Evolutionary conservation across 2,113 vertebrate species (phyloP).

Genomic region (Carettochelys insculpta): DNA sequence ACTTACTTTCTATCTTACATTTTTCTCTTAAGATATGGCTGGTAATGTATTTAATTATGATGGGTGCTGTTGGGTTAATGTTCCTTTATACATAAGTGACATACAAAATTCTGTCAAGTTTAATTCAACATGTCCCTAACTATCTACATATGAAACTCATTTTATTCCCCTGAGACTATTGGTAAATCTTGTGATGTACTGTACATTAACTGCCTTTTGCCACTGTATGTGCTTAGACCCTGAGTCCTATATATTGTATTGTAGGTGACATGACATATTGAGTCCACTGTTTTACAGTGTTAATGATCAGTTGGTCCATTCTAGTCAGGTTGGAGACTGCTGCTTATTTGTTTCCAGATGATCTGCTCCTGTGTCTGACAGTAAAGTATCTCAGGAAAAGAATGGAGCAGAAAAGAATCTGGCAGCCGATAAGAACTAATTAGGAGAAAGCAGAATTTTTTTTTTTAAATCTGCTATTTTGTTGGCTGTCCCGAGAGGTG

Average conservation of each 20-base stretch:
- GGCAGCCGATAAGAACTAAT: not conserved
- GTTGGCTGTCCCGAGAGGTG: slow-evolving; percentile 12
- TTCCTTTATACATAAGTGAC: not conserved
- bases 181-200: not conserved
- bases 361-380: not conserved
- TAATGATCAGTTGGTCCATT: slow-evolving; percentile 25
- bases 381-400: not conserved
- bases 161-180: not conserved
- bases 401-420: not conserved
- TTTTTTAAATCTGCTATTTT: not conserved
- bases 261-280: not conserved
- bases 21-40: not conserved
- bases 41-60: not conserved
- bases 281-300: not conserved
- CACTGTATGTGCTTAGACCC: not conserved
- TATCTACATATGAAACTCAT: not conserved
- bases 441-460: not conserved
- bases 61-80: not conserved
- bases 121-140: not conserved
- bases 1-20: not conserved
- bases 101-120: not conserved
- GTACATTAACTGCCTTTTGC: not conserved
- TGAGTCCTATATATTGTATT: not conserved
- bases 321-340: not conserved
- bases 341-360: not conserved